phyloP scores from a whole-genome alignment of 1,140 invertebrate genomes.

The Augochlora pura region DNA sequence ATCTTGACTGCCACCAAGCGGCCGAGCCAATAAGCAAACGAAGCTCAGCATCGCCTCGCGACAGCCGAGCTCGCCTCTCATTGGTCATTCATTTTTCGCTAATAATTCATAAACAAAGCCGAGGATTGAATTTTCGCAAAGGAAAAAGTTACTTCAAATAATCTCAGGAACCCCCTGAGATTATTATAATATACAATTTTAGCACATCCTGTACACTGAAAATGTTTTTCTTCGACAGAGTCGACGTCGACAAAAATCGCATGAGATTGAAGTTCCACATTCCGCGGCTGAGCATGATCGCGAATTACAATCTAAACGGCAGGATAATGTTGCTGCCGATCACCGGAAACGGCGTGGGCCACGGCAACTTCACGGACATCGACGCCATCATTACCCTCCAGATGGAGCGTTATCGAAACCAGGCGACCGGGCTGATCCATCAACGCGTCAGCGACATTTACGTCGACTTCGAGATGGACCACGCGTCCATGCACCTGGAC shows the following conservation, averaged over 20 bases:
- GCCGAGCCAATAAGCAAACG: no score
- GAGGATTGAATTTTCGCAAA: no score
- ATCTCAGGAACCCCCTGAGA: no score
- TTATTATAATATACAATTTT: no score
- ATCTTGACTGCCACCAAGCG: no score
- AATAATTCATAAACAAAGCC: no score
- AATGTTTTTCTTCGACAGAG: constrained; percentile 65
- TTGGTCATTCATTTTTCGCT: no score
- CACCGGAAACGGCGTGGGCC: constrained; percentile 80
- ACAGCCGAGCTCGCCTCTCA: no score
- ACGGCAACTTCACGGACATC: constrained; percentile 84
- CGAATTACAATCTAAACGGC: constrained; percentile 82
- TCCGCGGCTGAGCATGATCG: constrained; percentile 80
- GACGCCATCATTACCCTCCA: constrained; percentile 82
- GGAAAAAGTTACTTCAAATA: no score
- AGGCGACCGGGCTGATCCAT: constrained; percentile 75
- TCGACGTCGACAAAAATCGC: constrained; percentile 80
- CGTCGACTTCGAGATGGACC: constrained; percentile 83
- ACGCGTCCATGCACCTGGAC: constrained; percentile 83
- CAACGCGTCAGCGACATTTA: constrained; percentile 83
- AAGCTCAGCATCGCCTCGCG: no score
- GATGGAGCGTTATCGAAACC: constrained; percentile 80
- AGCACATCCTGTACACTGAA: no score
- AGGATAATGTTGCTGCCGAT: constrained; percentile 84
- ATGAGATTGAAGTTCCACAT: constrained; percentile 81